Evolutionary conservation across 64 coral and sea anemone species (phyloP).

Genomic region (Montipora efflorescens): DNA sequence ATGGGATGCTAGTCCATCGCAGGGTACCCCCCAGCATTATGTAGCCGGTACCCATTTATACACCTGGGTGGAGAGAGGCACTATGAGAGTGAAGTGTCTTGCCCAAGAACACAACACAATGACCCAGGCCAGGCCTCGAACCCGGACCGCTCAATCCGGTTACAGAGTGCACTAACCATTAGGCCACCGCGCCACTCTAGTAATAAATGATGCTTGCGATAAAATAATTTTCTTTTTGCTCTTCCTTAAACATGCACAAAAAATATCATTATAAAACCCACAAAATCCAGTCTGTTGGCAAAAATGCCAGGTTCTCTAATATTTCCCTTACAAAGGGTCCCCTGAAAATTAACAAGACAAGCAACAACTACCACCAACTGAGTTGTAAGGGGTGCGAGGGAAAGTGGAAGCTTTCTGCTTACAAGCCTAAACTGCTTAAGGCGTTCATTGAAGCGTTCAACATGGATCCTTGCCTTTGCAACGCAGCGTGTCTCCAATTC

Average conservation of each 20-base stretch:
- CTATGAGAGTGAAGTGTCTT: neutral
- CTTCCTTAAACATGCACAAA: neutral
- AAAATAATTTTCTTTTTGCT: neutral
- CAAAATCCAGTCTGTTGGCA: neutral
- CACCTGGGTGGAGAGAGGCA: neutral
- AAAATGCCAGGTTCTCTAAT: neutral
- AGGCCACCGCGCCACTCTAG: neutral
- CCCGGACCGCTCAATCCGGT: neutral
- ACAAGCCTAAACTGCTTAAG: neutral
- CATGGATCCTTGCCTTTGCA: too few species aligned
- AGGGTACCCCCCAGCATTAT: neutral
- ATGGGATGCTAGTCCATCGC: neutral
- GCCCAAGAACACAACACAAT: too few species aligned
- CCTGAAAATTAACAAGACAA: slow-evolving; percentile 63
- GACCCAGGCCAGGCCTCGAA: too few species aligned
- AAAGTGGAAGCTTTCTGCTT: slow-evolving; percentile 50
- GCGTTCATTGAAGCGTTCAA: too few species aligned
- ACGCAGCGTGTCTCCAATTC: too few species aligned
- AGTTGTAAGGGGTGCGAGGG: slow-evolving; percentile 28
- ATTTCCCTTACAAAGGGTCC: slow-evolving; percentile 25
- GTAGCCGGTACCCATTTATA: neutral
- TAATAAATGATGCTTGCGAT: neutral
- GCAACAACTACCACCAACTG: slow-evolving; percentile 61
- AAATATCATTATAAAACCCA: neutral
- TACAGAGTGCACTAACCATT: neutral